Base-by-base conservation (phyloP, 2,797 vertebrate genomes). In the Cyclopterus lumpus region DNA sequence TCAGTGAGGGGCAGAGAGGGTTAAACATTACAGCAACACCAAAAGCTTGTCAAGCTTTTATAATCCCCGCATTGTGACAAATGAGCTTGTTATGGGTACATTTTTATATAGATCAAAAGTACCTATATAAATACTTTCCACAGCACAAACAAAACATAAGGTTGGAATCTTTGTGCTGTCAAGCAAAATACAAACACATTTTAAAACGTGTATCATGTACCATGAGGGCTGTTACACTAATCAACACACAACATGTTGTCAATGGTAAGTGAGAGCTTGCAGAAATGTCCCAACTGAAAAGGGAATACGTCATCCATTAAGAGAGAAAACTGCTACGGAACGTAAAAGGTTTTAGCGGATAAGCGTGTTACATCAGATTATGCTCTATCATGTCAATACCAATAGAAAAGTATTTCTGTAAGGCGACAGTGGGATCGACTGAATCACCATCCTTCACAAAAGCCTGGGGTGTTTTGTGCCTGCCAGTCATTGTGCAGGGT, bases 401-500 rank as follows among this genome's bases (percentile, higher is more conserved):
- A 1, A 60, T 51, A 32, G 16, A 54, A 16, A 9, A 58, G 9
- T 58, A 34, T 60, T 64, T 64, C 67, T 67, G 20, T 38, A 8
- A 70, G 44, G 67, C 28, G 76, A 72, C 46, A 76, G 20, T 66
- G 63, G 40, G 30, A 67, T 73, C 34, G 49, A 57, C 44, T 55
- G 69, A 82, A 60, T 71, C 58, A 24, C 75, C 60, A 64, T 73
- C 54, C 85, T 82, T 64, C 58, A 60, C 61, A 65, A 65, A 75
- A 48, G 75, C 72, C 81, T 18, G 44, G 64, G 67, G 82, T 61
- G 75, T 55, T 67, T 49, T 66, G 64, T 73, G 84, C 78, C 80
- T 80, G 77, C 57, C 32, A 67, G 77, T 81, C 81, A 72, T 70
- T 77, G 75, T 86, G 73, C 46, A 54, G 79, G 63, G 53, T 36